phyloP scores from a whole-genome alignment of 92 coral and sea anemone species.

The Zoanthus gigantus region DNA sequence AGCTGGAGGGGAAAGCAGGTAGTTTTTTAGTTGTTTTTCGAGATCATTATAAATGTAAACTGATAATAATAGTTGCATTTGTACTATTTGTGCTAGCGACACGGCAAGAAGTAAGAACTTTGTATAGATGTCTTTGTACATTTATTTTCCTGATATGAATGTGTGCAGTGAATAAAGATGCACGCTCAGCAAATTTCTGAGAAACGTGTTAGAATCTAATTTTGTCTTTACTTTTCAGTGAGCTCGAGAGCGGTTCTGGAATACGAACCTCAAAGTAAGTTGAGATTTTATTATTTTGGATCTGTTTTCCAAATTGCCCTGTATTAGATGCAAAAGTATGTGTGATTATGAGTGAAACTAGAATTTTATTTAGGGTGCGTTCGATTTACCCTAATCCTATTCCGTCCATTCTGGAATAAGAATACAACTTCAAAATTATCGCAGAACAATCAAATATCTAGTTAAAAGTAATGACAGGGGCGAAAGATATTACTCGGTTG shows the following conservation, averaged over 20 bases:
- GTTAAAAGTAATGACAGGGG: conserved; percentile 20
- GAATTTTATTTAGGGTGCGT: conserved; percentile 24
- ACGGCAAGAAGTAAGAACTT: conserved; percentile 27
- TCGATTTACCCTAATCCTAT: conserved; percentile 17
- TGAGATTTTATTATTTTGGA: conserved; percentile 18
- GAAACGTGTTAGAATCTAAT: conserved; percentile 34
- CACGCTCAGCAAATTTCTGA: conserved; percentile 23
- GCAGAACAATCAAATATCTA: conserved; percentile 21
- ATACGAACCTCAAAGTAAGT: conserved; percentile 30
- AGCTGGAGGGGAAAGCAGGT: conserved; percentile 13
- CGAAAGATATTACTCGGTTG: conserved; percentile 14
- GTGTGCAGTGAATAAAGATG: conserved; percentile 14
- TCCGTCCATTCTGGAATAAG: conserved; percentile 18
- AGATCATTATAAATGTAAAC: conserved; percentile 2
- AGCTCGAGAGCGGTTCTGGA: conserved; percentile 32
- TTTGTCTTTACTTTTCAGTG: conserved; percentile 26
- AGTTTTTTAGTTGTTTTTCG: not conserved
- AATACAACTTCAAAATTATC: conserved; percentile 10
- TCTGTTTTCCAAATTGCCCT: conserved; percentile 17
- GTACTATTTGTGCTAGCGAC: not conserved
- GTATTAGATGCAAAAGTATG: conserved; percentile 13
- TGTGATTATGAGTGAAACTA: conserved; percentile 23
- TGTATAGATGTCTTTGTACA: conserved; percentile 22
- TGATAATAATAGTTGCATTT: conserved; percentile 4
- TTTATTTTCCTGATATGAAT: conserved; percentile 21